Evolutionary conservation across 2,797 vertebrate genomes (phyloP), one percentile per base, ranked within the genome.

Genomic region (Channa striata): DNA sequence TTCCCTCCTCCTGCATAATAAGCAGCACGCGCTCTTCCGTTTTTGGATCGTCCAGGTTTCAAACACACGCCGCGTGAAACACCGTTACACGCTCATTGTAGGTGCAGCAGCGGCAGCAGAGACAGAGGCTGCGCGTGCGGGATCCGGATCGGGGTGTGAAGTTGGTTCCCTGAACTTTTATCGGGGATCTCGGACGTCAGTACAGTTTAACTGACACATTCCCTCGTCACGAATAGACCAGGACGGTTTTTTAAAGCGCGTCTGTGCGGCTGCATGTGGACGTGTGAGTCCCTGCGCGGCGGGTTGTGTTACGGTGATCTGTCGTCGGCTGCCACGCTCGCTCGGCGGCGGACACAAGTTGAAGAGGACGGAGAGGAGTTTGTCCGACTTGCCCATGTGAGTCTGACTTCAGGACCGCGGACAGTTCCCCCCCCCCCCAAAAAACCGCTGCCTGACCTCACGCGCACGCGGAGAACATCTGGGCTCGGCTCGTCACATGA

Each of bases 341-440:
- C 65, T 62, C n/a, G 77, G 71, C 63, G 46, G 23, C 64, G 23
- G 81, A 56, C 59, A 64, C 68, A 80, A 84, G 82, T 80, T 85
- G 60, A 25, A 44, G 76, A 72, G 53, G 59, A 63, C 65, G 46
- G 60, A 23, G 36, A 43, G 68, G 80, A 88, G 84, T 89, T 90
- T 60, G 68, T 39, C 65, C 52, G 66, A 74, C 81, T 75, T 72
- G 67, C 63, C 66, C 51, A 46, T 52, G 72, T 60, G 78, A 80
- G 13, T 51, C 14, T 47, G 68, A 74, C 72, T 93, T 93, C 93
- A 92, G 93, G 70, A 93, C 93, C 93, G 90, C 79, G 92, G 92
- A 93, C 91, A 93, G 93, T 83, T 85, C 86, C 89, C n/a, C n/a
- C n/a, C n/a, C n/a, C n/a, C n/a, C n/a, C n/a, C n/a, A n/a, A n/a